A percentile compares a stretch with the other conserved stretches of the same genome.
phyloP scores from a whole-genome alignment of 1,140 invertebrate species.

The Euura lappo region DNA sequence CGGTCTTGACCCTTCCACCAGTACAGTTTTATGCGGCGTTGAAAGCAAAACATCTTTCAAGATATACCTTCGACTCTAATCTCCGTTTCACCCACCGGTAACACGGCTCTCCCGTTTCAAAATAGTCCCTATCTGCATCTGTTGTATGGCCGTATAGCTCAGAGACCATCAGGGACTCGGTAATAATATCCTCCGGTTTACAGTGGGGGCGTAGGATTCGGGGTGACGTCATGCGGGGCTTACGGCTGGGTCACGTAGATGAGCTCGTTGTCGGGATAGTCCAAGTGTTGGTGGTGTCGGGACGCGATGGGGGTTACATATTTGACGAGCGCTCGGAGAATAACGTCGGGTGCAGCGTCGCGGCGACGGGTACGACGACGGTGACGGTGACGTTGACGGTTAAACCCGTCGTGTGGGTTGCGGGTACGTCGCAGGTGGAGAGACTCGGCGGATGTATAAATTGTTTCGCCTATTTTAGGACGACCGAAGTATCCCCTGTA shows the following conservation, averaged over 20 bases:
- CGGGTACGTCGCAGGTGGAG: conserved; percentile 15
- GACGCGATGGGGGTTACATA: background rate
- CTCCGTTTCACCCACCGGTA: background rate
- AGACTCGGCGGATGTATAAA: conserved; percentile 38
- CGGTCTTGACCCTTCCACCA: too few relatives aligned
- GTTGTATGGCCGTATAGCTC: background rate
- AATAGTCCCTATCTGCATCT: background rate
- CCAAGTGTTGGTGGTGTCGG: background rate
- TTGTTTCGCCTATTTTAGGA: conserved; percentile 46
- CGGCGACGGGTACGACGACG: background rate
- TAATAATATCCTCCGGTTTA: background rate
- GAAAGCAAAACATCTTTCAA: background rate
- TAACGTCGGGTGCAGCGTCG: too few relatives aligned
- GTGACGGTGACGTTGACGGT: background rate
- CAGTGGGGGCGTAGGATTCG: background rate
- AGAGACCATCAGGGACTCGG: background rate
- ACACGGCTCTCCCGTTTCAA: background rate
- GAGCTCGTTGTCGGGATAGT: background rate
- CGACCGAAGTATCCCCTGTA: conserved; percentile 12
- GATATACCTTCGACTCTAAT: background rate
- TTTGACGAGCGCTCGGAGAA: background rate
- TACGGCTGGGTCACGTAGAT: conserved; percentile 6
- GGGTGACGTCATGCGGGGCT: background rate
- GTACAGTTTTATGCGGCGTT: background rate
- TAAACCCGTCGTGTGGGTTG: conserved; percentile 8